Percentiles rank a stretch among this genome's conserved stretches.
Conservation (phyloP, 1,140 invertebrate genomes). For the Anastrepha ludens region DNA sequence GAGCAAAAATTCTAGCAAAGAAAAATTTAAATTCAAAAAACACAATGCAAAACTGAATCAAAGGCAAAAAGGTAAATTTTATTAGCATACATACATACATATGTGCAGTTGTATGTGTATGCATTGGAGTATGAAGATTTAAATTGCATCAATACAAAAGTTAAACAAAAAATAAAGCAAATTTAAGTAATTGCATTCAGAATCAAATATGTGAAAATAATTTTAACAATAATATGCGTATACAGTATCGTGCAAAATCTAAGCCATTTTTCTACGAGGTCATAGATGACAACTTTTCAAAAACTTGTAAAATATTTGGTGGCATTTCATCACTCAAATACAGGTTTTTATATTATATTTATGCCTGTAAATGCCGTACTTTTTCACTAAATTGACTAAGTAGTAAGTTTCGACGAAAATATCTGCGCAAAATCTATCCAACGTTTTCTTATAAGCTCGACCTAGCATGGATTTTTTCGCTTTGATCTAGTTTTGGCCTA, state of each 20-base stretch:
- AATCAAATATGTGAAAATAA: conserved; percentile 5
- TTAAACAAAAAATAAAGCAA: conserved; percentile 28
- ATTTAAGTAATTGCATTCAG: conserved; percentile 3
- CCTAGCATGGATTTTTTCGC: no score
- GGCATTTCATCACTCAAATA: no score
- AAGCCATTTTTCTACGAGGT: no score
- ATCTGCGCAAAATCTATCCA: no score
- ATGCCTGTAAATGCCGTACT: no score
- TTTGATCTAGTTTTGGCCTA: no score
- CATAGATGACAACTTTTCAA: no score
- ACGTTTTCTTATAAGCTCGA: no score
- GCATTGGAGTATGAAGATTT: background rate
- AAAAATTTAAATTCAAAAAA: background rate
- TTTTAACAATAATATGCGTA: background rate
- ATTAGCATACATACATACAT: background rate
- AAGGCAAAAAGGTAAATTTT: background rate
- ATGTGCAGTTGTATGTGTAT: background rate
- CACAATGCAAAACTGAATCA: background rate
- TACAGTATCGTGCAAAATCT: background rate
- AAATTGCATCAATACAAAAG: background rate
- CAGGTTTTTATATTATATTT: no score
- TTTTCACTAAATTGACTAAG: no score
- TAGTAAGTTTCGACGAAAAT: no score
- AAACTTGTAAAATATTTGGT: no score
- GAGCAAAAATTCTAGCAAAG: background rate